Conservation (phyloP, 2,113 vertebrate genomes). For the Caretta caretta region DNA sequence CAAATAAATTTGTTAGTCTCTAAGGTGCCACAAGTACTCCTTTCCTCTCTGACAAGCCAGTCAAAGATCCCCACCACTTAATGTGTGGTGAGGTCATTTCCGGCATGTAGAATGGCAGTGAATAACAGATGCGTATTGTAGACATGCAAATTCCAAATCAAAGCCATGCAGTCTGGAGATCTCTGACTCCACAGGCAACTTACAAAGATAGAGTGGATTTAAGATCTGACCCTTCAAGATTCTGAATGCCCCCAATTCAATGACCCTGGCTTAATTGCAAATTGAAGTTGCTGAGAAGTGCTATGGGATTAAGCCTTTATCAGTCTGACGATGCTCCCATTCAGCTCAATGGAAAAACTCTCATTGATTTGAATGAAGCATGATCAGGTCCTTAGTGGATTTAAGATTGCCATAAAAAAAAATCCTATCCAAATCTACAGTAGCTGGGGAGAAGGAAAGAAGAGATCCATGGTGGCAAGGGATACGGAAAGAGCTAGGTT, state of each 20-base stretch:
- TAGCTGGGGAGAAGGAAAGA: neutral
- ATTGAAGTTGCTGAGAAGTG: neutral
- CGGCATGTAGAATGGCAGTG: neutral
- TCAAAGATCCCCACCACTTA: neutral
- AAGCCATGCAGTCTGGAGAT: neutral
- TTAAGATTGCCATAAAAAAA: neutral
- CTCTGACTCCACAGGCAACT: neutral
- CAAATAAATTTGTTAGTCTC: too few species aligned
- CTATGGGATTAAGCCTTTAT: rapidly evolving
- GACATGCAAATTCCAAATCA: neutral
- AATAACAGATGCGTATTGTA: neutral
- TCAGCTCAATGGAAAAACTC: neutral
- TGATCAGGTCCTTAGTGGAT: neutral
- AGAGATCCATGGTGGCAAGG: neutral
- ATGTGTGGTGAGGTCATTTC: neutral
- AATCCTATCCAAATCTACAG: neutral
- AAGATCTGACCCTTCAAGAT: neutral
- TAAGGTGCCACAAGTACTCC: too few species aligned
- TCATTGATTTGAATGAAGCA: neutral
- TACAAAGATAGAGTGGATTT: rapidly evolving
- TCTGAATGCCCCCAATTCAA: neutral
- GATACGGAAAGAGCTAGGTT: neutral
- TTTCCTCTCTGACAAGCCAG: neutral
- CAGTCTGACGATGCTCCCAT: neutral
- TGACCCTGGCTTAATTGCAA: neutral